phyloP scores from a whole-genome alignment of 2,113 vertebrate species.

The Nothocercus nigrocapillus region DNA sequence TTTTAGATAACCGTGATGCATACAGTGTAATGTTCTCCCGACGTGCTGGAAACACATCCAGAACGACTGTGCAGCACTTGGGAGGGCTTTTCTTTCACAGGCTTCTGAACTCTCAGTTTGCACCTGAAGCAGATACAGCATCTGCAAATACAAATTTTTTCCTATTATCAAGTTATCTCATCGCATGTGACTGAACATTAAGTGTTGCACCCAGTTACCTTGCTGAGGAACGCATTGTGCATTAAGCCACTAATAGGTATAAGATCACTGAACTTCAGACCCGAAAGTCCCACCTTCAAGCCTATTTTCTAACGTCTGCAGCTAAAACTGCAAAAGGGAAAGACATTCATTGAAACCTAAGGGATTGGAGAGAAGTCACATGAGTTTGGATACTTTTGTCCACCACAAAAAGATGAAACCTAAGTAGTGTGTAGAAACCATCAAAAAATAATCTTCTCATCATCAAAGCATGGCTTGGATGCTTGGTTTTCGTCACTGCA shows the following conservation, averaged over 20 bases:
- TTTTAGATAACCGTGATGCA: conserved; percentile 54
- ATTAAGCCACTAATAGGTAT: background rate
- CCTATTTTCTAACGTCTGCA: background rate
- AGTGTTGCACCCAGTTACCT: background rate
- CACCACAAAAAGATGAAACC: background rate
- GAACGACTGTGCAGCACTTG: background rate
- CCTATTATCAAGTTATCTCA: background rate
- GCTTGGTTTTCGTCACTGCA: background rate
- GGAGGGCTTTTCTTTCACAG: background rate
- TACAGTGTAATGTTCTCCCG: conserved; percentile 15
- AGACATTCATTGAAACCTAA: background rate
- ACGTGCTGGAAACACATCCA: conserved; percentile 3
- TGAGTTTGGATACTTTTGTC: background rate
- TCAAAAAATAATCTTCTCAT: background rate
- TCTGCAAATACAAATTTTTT: background rate
- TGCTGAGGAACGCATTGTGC: background rate
- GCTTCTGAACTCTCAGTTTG: background rate
- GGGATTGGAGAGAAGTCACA: background rate
- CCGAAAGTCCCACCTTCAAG: background rate
- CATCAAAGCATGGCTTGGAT: background rate
- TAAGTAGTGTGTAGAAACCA: background rate
- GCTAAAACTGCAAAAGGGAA: background rate
- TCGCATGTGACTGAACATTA: background rate
- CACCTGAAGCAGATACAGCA: background rate
- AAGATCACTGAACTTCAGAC: background rate